Base-by-base conservation (phyloP, 1,140 invertebrate species). In the Papilio helenus region DNA sequence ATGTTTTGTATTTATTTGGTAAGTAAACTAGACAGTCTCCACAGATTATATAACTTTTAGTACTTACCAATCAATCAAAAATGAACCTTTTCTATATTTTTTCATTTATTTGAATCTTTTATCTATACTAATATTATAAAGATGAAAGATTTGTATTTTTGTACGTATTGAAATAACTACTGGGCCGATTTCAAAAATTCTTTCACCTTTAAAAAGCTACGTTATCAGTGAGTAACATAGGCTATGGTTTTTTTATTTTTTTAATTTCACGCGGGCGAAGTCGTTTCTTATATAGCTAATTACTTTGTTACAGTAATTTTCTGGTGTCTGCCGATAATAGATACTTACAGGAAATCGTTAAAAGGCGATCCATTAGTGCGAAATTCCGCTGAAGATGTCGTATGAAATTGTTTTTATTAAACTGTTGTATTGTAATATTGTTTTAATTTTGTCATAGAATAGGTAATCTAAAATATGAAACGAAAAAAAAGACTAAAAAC, bases 1-100 rank as follows among this genome's bases (percentile, higher is more conserved):
- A 93, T 76, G 87, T 90, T 5, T 39, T 82, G 3, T 91, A 89
- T 77, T 78, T 90, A 4, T 92, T 93, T 77, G 88, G 91, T 93
- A 80, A 86, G 83, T 68, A 29, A 26, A 26, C 58, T 4, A 20
- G 7, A 23, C 34, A n/a, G 9, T 5, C n/a, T 10, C 5, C 7
- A 58, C 5, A 58, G 20, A 23, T 61, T 79, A 44, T 68, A 44
- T 29, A n/a, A 44, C 10, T 73, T 71, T n/a, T n/a, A n/a, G n/a
- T n/a, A n/a, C n/a, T n/a, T n/a, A n/a, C n/a, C n/a, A n/a, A n/a
- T n/a, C n/a, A n/a, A n/a, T n/a, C n/a, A n/a, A n/a, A n/a, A n/a
- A n/a, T n/a, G n/a, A n/a, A n/a, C n/a, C n/a, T n/a, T n/a, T n/a
- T n/a, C n/a, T n/a, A n/a, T n/a, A n/a, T n/a, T n/a, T n/a, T n/a